Percentiles rank a stretch among this genome's conserved stretches.
phyloP scores from a whole-genome alignment of 2,888 invertebrate species.

The Oligia fasciuncula region DNA sequence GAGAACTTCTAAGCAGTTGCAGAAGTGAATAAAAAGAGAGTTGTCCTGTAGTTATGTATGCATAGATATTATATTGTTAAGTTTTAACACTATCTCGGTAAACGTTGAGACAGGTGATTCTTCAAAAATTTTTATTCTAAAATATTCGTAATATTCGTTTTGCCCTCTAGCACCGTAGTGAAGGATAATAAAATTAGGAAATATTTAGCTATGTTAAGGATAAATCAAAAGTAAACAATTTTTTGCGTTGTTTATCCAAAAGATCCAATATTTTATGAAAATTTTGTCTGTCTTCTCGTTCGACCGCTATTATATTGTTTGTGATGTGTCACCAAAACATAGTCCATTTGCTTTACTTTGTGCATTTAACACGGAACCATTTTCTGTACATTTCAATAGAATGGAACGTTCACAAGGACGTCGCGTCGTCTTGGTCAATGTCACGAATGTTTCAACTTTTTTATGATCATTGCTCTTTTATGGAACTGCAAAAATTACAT shows the following conservation, averaged over 20 bases:
- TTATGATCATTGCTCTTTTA: slow-evolving; percentile 58
- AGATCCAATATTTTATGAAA: slow-evolving; percentile 1
- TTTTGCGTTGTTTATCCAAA: slow-evolving; percentile 8
- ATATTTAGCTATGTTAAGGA: slow-evolving; percentile 27
- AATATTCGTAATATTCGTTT: too few relatives aligned
- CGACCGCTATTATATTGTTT: slow-evolving; percentile 26
- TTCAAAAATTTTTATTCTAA: slow-evolving; percentile 12
- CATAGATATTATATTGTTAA: not conserved
- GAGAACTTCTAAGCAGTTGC: not conserved
- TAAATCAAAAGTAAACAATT: not conserved
- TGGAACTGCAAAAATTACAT: slow-evolving; percentile 63
- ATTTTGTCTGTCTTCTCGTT: slow-evolving; percentile 2
- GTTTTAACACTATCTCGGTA: not conserved
- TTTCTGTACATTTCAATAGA: slow-evolving; percentile 55
- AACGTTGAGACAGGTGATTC: not conserved
- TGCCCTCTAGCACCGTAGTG: slow-evolving; percentile 17
- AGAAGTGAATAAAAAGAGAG: not conserved
- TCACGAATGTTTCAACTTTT: slow-evolving; percentile 75
- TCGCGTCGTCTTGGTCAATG: slow-evolving; percentile 75
- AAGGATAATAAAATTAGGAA: slow-evolving; percentile 20
- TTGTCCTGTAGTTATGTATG: not conserved
- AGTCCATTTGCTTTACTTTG: slow-evolving; percentile 42
- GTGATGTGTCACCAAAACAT: slow-evolving; percentile 42
- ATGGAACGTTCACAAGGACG: slow-evolving; percentile 76
- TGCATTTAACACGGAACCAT: slow-evolving; percentile 41